phyloP scores from a whole-genome alignment of 1,140 invertebrate species.

The Cherax quadricarinatus region DNA sequence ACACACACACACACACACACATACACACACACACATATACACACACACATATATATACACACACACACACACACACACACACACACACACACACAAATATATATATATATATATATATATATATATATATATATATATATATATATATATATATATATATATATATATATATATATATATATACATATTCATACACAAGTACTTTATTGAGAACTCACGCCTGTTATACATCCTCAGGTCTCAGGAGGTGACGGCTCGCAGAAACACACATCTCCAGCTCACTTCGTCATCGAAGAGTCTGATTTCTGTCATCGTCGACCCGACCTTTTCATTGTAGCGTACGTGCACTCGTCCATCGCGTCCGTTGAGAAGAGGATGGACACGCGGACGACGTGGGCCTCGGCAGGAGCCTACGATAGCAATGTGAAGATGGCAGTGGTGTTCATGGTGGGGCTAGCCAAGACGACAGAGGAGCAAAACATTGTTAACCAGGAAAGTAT shows the following conservation, averaged over 20 bases:
- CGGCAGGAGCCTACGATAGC: neutral
- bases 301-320: conserved; percentile 45
- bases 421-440: conserved; percentile 33
- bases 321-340: conserved; percentile 54
- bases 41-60: too few relatives aligned
- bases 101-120: too few relatives aligned
- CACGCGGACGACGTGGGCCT: conserved; percentile 56
- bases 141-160: too few relatives aligned
- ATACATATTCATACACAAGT: too few relatives aligned
- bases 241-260: neutral
- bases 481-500: conserved; percentile 43
- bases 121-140: too few relatives aligned
- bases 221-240: too few relatives aligned
- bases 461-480: neutral
- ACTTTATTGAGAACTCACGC: too few relatives aligned
- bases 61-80: too few relatives aligned
- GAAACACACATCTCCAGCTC: neutral
- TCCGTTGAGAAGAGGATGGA: conserved; percentile 42
- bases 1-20: too few relatives aligned
- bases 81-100: too few relatives aligned
- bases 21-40: too few relatives aligned
- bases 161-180: too few relatives aligned
- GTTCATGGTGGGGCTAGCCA: conserved; percentile 58
- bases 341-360: conserved; percentile 61
- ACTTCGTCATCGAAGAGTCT: conserved; percentile 42